These are phyloP conservation scores for Sphyrna mokarran DNA, from an alignment of 2,113 vertebrate genomes.

Conservation along the genomic window DNA sequence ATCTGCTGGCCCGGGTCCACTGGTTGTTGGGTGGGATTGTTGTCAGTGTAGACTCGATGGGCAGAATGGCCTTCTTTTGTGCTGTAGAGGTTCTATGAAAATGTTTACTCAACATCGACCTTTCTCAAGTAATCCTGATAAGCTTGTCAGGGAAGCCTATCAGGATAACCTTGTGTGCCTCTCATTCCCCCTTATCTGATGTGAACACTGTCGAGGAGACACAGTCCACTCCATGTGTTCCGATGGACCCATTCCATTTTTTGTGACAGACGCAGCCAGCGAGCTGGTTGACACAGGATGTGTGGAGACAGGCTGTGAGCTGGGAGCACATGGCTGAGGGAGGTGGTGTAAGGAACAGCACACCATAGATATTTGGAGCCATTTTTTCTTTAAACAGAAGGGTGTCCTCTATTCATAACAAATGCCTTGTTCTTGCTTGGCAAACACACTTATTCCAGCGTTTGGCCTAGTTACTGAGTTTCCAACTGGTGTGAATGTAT, in stretches of 20 bases:
- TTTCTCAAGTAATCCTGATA: too few species aligned
- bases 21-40: too few species aligned
- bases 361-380: background rate
- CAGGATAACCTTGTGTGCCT: background rate
- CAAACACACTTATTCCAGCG: background rate
- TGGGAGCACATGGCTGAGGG: background rate
- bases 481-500: background rate
- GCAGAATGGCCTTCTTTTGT: too few species aligned
- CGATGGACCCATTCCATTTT: background rate
- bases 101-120: background rate
- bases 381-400: background rate
- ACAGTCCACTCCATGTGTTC: constrained; percentile 17
- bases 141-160: background rate
- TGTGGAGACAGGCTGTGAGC: constrained; percentile 8
- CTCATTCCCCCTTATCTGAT: background rate
- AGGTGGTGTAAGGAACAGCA: constrained; percentile 23
- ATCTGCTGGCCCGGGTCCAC: too few species aligned
- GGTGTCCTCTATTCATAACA: constrained; percentile 16
- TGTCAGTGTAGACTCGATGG: too few species aligned
- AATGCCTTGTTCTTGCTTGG: background rate
- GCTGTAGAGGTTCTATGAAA: too few species aligned
- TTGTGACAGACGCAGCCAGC: background rate
- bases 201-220: background rate
- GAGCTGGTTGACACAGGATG: constrained; percentile 11
- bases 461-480: background rate